phyloP scores from a whole-genome alignment of 2,113 vertebrate genomes.

The Vulpes ferrilata region DNA sequence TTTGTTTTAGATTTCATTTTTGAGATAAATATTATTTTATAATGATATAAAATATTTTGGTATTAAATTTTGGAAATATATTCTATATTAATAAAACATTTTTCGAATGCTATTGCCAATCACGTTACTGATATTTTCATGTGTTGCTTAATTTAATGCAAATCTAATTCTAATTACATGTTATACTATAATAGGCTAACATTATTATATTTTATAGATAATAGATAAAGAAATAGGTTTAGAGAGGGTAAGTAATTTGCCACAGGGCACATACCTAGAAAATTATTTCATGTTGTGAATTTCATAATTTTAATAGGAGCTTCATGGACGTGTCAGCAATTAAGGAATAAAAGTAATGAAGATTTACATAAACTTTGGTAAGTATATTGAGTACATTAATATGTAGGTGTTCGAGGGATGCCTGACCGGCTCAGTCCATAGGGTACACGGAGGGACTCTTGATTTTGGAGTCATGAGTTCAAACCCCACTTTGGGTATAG shows the following conservation, averaged over 20 bases:
- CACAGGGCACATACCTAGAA: neutral
- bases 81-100: neutral
- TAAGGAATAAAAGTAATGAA: slow-evolving; percentile 96
- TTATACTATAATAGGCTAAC: neutral
- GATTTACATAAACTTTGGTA: slow-evolving; percentile 99
- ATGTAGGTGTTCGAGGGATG: neutral
- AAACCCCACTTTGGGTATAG: neutral
- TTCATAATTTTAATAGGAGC: slow-evolving; percentile 88
- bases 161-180: neutral
- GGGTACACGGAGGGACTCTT: neutral
- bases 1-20: slow-evolving; percentile 53
- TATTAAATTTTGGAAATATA: slow-evolving; percentile 8
- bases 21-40: slow-evolving; percentile 39
- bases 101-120: slow-evolving; percentile 15
- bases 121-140: slow-evolving; percentile 36
- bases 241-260: slow-evolving; percentile 23
- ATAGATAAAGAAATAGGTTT: slow-evolving; percentile 32
- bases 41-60: slow-evolving; percentile 25
- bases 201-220: neutral
- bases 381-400: slow-evolving; percentile 48
- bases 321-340: slow-evolving; percentile 94
- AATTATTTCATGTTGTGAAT: slow-evolving; percentile 19
- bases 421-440: neutral
- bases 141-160: neutral
- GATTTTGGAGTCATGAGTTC: neutral